These are phyloP conservation scores for Microtus obscurus DNA, from an alignment of 2,797 vertebrate species.

Conservation along the genomic window DNA sequence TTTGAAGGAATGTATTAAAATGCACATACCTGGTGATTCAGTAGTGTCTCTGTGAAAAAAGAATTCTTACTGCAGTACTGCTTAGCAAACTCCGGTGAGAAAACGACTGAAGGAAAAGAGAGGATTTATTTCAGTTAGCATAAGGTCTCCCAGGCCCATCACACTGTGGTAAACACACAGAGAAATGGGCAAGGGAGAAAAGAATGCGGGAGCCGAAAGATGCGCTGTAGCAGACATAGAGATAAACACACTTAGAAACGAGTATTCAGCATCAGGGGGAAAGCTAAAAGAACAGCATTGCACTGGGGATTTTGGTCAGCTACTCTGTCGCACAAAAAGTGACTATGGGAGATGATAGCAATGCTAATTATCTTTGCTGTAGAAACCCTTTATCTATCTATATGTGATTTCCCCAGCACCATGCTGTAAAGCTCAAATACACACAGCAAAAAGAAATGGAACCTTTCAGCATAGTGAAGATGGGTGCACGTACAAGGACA, in stretches of 20 bases:
- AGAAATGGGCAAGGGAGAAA: not conserved
- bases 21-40: not conserved
- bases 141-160: not conserved
- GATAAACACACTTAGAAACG: not conserved
- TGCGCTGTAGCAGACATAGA: not conserved
- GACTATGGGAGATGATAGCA: not conserved
- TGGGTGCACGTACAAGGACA: accelerated
- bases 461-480: not conserved
- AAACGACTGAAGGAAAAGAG: not conserved
- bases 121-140: not conserved
- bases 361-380: not conserved
- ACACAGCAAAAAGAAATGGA: not conserved
- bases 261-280: not conserved
- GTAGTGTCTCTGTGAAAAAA: not conserved
- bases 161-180: not conserved
- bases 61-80: not conserved
- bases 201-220: accelerated
- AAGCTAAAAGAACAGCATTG: not conserved
- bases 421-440: not conserved
- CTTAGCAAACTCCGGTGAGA: not conserved
- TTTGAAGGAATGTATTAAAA: not conserved
- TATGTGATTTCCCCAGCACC: not conserved
- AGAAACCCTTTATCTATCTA: not conserved
- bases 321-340: not conserved
- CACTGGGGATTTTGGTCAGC: not conserved